These are phyloP conservation scores for Zootermopsis nevadensis DNA, from an alignment of 2,888 invertebrate genomes.

Conservation along the genomic window DNA sequence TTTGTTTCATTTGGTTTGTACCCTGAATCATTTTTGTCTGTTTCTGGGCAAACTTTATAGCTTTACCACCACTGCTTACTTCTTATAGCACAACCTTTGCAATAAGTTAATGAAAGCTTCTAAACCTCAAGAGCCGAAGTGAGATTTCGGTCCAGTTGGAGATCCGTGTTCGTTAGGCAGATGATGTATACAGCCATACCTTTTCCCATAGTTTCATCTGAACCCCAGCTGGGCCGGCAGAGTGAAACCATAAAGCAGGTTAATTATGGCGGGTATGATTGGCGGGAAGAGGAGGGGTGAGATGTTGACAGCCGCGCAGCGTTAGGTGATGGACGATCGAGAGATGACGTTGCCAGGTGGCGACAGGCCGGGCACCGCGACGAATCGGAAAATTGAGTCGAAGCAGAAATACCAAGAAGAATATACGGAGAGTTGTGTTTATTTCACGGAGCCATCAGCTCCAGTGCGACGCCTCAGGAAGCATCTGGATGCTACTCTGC, in stretches of 20 bases:
- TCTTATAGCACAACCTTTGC: too few species aligned
- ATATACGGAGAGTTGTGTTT: neutral
- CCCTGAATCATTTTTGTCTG: too few species aligned
- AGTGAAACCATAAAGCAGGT: neutral
- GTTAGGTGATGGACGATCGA: conserved; percentile 47
- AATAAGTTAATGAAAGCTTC: too few species aligned
- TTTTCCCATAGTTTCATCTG: conserved; percentile 12
- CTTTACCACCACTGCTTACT: too few species aligned
- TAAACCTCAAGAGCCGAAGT: too few species aligned
- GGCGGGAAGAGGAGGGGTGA: neutral
- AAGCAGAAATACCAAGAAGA: conserved; percentile 24
- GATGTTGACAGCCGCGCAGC: conserved; percentile 19
- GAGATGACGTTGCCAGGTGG: conserved; percentile 49
- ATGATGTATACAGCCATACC: too few species aligned
- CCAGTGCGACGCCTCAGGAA: neutral
- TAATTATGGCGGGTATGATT: conserved; percentile 8
- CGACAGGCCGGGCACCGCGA: conserved; percentile 41
- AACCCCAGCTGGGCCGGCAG: conserved; percentile 15
- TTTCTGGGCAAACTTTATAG: too few species aligned
- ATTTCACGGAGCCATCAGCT: conserved; percentile 23
- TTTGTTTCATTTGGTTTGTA: too few species aligned
- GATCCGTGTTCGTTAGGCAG: too few species aligned
- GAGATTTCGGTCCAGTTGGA: too few species aligned
- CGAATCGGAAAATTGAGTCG: conserved; percentile 46
- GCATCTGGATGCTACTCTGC: neutral